These are phyloP conservation scores for Cybosia mesomella DNA, from an alignment of 2,888 invertebrate species.

Conservation along the genomic window DNA sequence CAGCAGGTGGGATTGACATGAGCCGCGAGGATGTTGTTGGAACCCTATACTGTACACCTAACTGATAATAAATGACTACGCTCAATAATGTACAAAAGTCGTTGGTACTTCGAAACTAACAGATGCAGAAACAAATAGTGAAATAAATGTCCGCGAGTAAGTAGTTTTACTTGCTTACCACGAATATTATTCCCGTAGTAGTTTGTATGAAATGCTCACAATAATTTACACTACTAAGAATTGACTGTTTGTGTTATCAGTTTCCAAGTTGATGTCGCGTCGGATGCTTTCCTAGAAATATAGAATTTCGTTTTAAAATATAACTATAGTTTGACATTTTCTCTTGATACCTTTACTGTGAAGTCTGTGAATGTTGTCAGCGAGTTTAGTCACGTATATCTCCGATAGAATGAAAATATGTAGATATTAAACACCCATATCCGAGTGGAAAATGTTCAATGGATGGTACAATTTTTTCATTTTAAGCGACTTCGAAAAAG, in stretches of 20 bases:
- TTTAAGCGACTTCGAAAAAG: too few relatives aligned
- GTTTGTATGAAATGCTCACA: constrained; percentile 47
- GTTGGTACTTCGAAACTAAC: neutral
- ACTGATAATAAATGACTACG: too few relatives aligned
- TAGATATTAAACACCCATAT: too few relatives aligned
- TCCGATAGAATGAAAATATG: neutral
- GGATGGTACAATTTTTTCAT: too few relatives aligned
- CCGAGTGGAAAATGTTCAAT: too few relatives aligned
- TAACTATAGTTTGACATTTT: neutral
- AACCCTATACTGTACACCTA: too few relatives aligned
- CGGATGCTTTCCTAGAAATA: constrained; percentile 49
- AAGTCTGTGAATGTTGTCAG: neutral
- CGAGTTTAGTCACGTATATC: neutral
- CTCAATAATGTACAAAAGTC: too few relatives aligned
- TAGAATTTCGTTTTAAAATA: neutral
- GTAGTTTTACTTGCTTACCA: constrained; percentile 2
- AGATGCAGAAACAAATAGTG: neutral
- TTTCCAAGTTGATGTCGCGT: constrained; percentile 41
- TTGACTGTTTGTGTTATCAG: constrained; percentile 52
- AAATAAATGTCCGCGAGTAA: neutral
- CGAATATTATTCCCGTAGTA: constrained; percentile 8
- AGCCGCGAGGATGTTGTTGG: too few relatives aligned
- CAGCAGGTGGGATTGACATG: too few relatives aligned
- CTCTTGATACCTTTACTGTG: neutral
- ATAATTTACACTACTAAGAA: constrained; percentile 49